Conservation (phyloP, 2,113 vertebrate species). For the Dicentrarchus labrax region DNA sequence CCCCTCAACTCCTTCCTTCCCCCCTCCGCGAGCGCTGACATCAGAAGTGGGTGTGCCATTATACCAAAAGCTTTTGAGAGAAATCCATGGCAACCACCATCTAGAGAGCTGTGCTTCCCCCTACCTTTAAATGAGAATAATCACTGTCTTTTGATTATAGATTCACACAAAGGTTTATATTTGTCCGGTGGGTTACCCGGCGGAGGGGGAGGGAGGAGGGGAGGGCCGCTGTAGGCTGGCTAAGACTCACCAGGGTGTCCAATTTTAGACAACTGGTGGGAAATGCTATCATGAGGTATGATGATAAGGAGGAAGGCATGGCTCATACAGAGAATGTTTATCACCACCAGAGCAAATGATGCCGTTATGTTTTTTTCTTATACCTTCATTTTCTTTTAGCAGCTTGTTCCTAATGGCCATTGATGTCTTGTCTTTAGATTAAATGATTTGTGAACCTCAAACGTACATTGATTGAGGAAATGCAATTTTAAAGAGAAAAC, state of each 20-base stretch:
- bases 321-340: conserved; percentile 28
- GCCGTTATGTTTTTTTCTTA: neutral
- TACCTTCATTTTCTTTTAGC: neutral
- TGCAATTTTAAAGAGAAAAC: neutral
- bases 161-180: conserved; percentile 62
- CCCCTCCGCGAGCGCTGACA: conserved; percentile 78
- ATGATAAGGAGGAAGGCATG: conserved; percentile 54
- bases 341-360: neutral
- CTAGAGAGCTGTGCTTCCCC: conserved; percentile 23
- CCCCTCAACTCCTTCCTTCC: conserved; percentile 42
- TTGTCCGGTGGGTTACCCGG: conserved; percentile 37
- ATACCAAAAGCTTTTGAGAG: conserved; percentile 82
- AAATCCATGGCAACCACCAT: conserved; percentile 87
- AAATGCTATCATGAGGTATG: conserved; percentile 59
- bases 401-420: neutral
- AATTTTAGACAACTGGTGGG: conserved; percentile 73
- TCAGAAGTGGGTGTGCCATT: conserved; percentile 85
- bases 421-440: neutral
- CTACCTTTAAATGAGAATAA: conserved; percentile 72
- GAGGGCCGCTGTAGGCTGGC: conserved; percentile 28
- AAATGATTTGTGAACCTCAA: neutral
- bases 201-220: conserved; percentile 1
- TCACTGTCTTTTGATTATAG: conserved; percentile 58
- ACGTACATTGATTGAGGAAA: neutral
- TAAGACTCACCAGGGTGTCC: conserved; percentile 61